Evolutionary conservation across 2,888 invertebrate genomes (phyloP), one percentile per base, ranked within the genome.

Genomic region (Heliothis peltigera): DNA sequence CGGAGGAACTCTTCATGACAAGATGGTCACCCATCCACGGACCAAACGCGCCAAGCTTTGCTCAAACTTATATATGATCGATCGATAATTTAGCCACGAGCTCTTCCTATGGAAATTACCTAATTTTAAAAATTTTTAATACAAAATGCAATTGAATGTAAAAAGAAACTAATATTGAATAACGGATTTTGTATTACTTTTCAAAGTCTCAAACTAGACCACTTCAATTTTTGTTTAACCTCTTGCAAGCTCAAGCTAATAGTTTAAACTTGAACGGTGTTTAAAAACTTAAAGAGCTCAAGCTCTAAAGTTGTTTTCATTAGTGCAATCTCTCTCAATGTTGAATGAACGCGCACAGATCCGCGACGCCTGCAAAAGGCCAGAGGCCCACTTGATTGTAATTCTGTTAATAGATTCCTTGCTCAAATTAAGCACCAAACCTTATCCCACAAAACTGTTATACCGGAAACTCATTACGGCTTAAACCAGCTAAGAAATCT

Each of bases 381-480:
- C 78, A 69, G 61, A 64, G 66, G 67, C 71, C 76, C 83, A 80
- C 81, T 82, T 81, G 79, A 82, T 82, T 82, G 72, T 83, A 83
- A 85, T 86, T 84, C 77, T 75, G 81, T 87, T 87, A 89, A 89
- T 85, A 87, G 86, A 86, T 84, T 84, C 80, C 82, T 77, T 77
- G 70, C 79, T 83, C 71, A 84, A 89, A 91, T 86, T 87, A 87
- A 87, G 88, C 89, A 86, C 80, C 81, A 82, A 87, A 89, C 84
- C 89, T 87, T 86, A 86, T 91, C 87, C 84, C 88, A 78, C 85
- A 89, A 90, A 92, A 93, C 91, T 91, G 91, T 89, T 91, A 90
- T 89, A 87, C 88, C 87, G 89, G 88, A 92, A 93, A 92, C 91
- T 94, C 92, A 94, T 94, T 94, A 94, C 89, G 90, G 87, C 87